A percentile compares a stretch with the other conserved stretches of the same genome.
These are phyloP conservation scores for Phymanthus crucifer DNA, from an alignment of 92 coral and sea anemone species.

Conservation along the genomic window DNA sequence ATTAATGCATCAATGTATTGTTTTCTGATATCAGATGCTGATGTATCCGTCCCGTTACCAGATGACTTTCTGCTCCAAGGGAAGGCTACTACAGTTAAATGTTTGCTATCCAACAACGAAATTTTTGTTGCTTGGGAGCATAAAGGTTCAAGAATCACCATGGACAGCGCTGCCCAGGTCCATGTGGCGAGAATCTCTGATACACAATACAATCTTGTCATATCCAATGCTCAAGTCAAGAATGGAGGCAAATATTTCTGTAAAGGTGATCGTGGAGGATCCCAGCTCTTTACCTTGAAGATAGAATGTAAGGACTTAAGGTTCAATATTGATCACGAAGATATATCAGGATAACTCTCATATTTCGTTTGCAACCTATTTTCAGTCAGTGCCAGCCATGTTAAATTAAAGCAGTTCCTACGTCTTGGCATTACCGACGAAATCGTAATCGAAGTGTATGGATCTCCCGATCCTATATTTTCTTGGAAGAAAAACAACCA, in stretches of 20 bases:
- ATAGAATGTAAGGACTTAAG: constrained; percentile 48
- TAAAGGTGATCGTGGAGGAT: constrained; percentile 24
- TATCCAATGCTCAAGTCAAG: constrained; percentile 16
- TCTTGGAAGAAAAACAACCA: constrained; percentile 49
- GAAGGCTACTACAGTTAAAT: not conserved
- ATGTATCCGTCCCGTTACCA: not conserved
- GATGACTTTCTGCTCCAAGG: constrained; percentile 15
- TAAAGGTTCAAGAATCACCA: constrained; percentile 1
- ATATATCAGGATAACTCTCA: not conserved
- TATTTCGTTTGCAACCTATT: not conserved
- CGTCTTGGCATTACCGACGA: constrained; percentile 32
- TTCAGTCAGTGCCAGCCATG: constrained; percentile 28
- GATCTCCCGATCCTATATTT: constrained; percentile 49
- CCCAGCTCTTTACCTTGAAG: not conserved
- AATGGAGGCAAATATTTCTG: constrained; percentile 50
- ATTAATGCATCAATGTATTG: not conserved
- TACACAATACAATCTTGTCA: constrained; percentile 12
- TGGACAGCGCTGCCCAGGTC: not conserved
- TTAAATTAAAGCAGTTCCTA: constrained; percentile 32
- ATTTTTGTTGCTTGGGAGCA: constrained; percentile 43
- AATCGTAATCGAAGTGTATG: constrained; percentile 28
- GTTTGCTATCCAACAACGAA: constrained; percentile 32
- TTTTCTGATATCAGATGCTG: constrained; percentile 18
- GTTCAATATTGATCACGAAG: not conserved
- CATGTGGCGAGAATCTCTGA: constrained; percentile 15